phyloP scores from a whole-genome alignment of 2,888 invertebrate genomes.

The Plagodis pulveraria region DNA sequence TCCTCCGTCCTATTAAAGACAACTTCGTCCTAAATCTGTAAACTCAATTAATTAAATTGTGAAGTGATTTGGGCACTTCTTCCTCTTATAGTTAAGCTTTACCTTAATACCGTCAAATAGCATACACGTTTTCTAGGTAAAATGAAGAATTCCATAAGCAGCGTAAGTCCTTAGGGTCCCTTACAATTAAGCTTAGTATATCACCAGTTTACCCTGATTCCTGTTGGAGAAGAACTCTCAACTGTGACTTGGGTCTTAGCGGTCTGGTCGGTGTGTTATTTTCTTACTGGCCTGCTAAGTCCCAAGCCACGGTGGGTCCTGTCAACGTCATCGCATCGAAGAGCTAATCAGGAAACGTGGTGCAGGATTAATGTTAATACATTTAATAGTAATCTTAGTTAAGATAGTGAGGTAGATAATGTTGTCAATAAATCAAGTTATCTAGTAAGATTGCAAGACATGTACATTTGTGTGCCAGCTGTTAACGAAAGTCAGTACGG shows the following conservation, averaged over 20 bases:
- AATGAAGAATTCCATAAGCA: too few relatives aligned
- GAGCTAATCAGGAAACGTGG: conserved; percentile 25
- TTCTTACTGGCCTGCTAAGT: conserved; percentile 95
- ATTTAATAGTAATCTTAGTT: conserved; percentile 20
- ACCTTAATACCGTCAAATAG: too few relatives aligned
- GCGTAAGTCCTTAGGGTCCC: too few relatives aligned
- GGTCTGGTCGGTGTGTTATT: conserved; percentile 85
- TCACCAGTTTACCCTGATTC: conserved; percentile 10
- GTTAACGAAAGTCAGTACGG: too few relatives aligned
- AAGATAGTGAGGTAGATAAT: conserved; percentile 14
- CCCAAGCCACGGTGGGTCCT: conserved; percentile 87
- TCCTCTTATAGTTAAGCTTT: too few relatives aligned
- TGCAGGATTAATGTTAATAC: conserved; percentile 12
- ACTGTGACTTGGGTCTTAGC: conserved; percentile 88
- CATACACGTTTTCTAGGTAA: too few relatives aligned
- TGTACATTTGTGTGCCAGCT: too few relatives aligned
- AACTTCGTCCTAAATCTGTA: too few relatives aligned
- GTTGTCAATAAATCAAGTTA: conserved; percentile 16
- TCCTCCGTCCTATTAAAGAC: too few relatives aligned
- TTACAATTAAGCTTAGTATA: not conserved
- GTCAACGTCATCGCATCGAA: conserved; percentile 28
- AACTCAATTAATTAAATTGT: too few relatives aligned
- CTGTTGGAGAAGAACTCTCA: conserved; percentile 26
- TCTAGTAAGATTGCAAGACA: too few relatives aligned
- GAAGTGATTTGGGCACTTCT: too few relatives aligned